phyloP scores from a whole-genome alignment of 2,888 invertebrate species.

The Elysia crispata region DNA sequence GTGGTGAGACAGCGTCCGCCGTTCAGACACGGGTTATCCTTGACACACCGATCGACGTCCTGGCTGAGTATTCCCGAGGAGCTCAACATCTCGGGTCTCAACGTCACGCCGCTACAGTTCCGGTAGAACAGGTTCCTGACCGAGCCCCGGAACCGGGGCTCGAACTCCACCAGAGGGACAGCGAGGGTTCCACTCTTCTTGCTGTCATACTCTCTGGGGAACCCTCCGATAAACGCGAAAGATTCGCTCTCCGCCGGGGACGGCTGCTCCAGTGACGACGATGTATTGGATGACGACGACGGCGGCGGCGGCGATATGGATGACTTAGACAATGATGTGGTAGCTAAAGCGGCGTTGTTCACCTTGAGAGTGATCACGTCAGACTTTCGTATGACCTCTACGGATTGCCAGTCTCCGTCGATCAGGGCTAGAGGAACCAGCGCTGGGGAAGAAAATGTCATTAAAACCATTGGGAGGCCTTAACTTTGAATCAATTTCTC shows the following conservation, averaged over 20 bases:
- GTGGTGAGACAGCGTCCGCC: constrained; percentile 97
- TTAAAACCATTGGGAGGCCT: no score
- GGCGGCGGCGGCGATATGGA: no score
- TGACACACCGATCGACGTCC: constrained; percentile 63
- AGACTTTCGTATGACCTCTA: constrained; percentile 86
- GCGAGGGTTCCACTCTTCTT: constrained; percentile 86
- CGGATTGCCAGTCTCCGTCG: constrained; percentile 96
- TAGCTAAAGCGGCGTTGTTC: constrained; percentile 82
- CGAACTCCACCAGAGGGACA: constrained; percentile 93
- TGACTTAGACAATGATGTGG: constrained; percentile 31
- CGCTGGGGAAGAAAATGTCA: no score
- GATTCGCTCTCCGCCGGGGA: constrained; percentile 78
- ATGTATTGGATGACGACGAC: not conserved
- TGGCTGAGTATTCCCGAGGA: constrained; percentile 76
- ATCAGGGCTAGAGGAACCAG: constrained; percentile 81
- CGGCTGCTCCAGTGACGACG: constrained; percentile 89
- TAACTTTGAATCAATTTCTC: no score
- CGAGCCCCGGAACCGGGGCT: constrained; percentile 92
- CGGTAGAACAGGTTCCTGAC: constrained; percentile 91
- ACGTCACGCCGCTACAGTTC: constrained; percentile 82
- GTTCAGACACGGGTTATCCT: constrained; percentile 90
- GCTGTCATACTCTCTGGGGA: constrained; percentile 91
- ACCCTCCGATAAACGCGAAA: constrained; percentile 92
- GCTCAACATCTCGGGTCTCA: constrained; percentile 92
- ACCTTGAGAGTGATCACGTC: constrained; percentile 91